Base-by-base conservation (phyloP, 1,140 invertebrate species). In the Bilobella aurantiaca region DNA sequence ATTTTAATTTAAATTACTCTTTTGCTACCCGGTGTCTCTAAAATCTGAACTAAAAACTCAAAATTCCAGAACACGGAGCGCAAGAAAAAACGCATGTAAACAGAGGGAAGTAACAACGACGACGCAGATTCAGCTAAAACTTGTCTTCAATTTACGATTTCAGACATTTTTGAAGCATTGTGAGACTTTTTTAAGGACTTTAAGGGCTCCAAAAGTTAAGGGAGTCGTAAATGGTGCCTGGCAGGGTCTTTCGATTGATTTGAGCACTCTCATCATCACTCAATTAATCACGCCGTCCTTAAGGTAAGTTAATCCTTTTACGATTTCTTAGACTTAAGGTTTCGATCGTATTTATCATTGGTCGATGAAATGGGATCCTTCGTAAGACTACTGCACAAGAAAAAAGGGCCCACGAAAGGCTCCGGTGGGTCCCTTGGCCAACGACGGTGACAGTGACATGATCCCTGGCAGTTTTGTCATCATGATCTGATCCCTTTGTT, bases 371-470 rank as follows among this genome's bases (percentile, higher is more conserved):
- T 12, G 49, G 5, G 49, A 53, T 53, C 49, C 8, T 53, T 53
- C 49, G 12, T 53, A 18, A 18, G 49, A 42, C 37, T n/a, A n/a
- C n/a, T n/a, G n/a, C n/a, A n/a, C n/a, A n/a, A n/a, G n/a, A n/a
- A n/a, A n/a, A n/a, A n/a, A n/a, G n/a, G n/a, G n/a, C n/a, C n/a
- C n/a, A n/a, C n/a, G n/a, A n/a, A n/a, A n/a, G n/a, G n/a, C 8
- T 23, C 14, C 49, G 14, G 49, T 53, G 25, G 49, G 49, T 53
- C 49, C 49, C 8, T n/a, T n/a, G n/a, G n/a, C n/a, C n/a, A n/a
- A n/a, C n/a, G n/a, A n/a, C n/a, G n/a, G n/a, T 53, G 49, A 53
- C 49, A 53, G 49, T 53, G 49, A 53, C 49, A 53, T 53, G 49
- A 53, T 53, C 49, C 37, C 12, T 18, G 49, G 12, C 49, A 53